Evolutionary conservation across 1,140 invertebrate genomes (phyloP).

Genomic region (Lanistes nyassanus): DNA sequence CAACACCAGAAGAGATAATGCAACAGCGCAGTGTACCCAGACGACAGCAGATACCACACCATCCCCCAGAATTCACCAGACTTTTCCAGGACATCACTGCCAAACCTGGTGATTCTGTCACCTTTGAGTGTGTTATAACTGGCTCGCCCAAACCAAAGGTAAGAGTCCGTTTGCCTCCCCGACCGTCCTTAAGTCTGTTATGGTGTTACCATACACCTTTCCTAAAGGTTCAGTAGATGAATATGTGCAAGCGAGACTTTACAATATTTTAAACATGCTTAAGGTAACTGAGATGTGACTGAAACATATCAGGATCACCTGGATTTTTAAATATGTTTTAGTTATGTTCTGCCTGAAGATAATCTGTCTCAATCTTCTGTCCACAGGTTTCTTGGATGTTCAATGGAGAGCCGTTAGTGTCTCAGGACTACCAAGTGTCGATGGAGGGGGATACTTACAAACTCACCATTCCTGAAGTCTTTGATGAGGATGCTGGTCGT

Average conservation of each 20-base stretch:
- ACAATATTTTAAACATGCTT: no score
- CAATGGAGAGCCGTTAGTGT: constrained; percentile 76
- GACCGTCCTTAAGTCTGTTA: no score
- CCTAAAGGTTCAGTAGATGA: no score
- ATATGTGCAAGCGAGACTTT: no score
- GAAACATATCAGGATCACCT: no score
- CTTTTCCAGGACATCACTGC: constrained; percentile 63
- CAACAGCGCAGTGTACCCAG: constrained; percentile 38
- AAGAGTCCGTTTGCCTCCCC: constrained; percentile 35
- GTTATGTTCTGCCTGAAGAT: no score
- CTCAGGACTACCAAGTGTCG: constrained; percentile 78
- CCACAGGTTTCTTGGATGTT: constrained; percentile 78
- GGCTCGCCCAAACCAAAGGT: constrained; percentile 82
- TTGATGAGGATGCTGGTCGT: constrained; percentile 64
- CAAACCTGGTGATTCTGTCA: constrained; percentile 71
- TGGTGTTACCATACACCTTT: no score
- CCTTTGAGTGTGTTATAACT: constrained; percentile 78
- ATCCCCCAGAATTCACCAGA: constrained; percentile 63
- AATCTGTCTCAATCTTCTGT: constrained; percentile 20
- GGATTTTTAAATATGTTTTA: no score
- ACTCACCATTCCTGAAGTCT: constrained; percentile 70
- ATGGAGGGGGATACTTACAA: constrained; percentile 76
- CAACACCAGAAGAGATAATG: constrained; percentile 40
- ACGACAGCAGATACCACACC: constrained; percentile 46
- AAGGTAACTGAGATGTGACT: no score